Evolutionary conservation across 2,113 vertebrate genomes (phyloP).

Genomic region (Scartelaos histophorus): DNA sequence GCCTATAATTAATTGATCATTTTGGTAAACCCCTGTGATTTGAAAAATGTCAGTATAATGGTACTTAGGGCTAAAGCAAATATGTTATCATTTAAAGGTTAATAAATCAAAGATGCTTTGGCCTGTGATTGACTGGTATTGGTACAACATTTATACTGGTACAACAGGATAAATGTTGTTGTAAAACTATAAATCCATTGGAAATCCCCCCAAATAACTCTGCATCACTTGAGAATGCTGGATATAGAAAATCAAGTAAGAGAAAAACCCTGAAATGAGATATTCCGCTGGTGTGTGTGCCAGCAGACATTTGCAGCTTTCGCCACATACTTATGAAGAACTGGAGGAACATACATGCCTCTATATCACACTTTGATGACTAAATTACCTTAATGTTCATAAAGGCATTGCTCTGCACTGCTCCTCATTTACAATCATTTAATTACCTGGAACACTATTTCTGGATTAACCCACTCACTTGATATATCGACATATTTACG

Average conservation of each 20-base stretch:
- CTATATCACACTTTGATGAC: conserved; percentile 20
- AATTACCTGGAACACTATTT: conserved; percentile 51
- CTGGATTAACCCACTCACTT: conserved; percentile 28
- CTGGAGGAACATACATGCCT: background rate
- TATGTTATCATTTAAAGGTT: background rate
- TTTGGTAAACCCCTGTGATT: conserved; percentile 6
- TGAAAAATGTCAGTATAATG: conserved; percentile 5
- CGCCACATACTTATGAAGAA: conserved; percentile 17
- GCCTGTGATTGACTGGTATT: background rate
- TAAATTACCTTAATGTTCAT: conserved; percentile 44
- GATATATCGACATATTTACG: conserved; percentile 10
- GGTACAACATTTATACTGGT: no score
- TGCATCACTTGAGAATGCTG: background rate
- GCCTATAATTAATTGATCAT: conserved; percentile 5
- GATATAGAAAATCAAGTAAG: background rate
- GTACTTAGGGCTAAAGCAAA: background rate
- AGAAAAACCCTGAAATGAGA: background rate
- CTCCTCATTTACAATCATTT: conserved; percentile 42
- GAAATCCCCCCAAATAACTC: background rate
- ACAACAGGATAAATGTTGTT: background rate
- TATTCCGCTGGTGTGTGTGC: background rate
- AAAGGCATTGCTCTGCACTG: conserved; percentile 41
- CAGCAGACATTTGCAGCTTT: background rate
- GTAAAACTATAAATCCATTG: background rate
- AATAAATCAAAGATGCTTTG: background rate